Base-by-base conservation (phyloP, 2,797 vertebrate genomes). In the Bradypodion ventrale region DNA sequence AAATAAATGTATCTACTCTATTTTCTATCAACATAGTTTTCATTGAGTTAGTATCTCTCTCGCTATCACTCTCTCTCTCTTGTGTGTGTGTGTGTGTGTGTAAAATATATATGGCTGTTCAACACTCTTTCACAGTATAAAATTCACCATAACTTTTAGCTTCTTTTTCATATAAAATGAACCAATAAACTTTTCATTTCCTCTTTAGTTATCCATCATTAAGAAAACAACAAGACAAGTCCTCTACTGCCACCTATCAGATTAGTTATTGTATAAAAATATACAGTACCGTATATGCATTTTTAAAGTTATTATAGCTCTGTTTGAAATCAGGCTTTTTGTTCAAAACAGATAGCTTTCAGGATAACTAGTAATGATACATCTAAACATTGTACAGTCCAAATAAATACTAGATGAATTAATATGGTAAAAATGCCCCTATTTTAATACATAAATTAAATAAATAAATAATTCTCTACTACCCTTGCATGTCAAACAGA, bases 191-290 rank as follows among this genome's bases (percentile, higher is more conserved):
- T 35, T 32, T 75, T 75, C 40, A 68, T 15, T 66, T 59, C 29
- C 42, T 69, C 46, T 74, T 27, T 62, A 35, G 27, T 44, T 73
- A 15, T 29, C 81, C 56, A 84, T 32, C 75, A 73, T 35, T 0
- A 66, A 3, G 19, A 80, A 82, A 7, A 65, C 13, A 29, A 40
- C 37, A 92, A 88, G 70, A 23, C 21, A 94, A 83, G 88, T 88
- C 82, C 91, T 86, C 91, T 94, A 80, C 92, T 94, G 94, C 94
- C 94, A 94, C 83, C 94, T 95, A 93, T 79, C 91, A 90, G 85
- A 82, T 83, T 77, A 62, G 35, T 19, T 62, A 79, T 23, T 35
- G n/a, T 37, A 80, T 35, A 66, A 82, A 19, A 7, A 40, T n/a
- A 56, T 42, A n/a, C 29, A 40, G 85, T n/a, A n/a, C n/a, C n/a